Evolutionary conservation across 2,113 vertebrate species (phyloP).

Genomic region (Pelecanus crispus): DNA sequence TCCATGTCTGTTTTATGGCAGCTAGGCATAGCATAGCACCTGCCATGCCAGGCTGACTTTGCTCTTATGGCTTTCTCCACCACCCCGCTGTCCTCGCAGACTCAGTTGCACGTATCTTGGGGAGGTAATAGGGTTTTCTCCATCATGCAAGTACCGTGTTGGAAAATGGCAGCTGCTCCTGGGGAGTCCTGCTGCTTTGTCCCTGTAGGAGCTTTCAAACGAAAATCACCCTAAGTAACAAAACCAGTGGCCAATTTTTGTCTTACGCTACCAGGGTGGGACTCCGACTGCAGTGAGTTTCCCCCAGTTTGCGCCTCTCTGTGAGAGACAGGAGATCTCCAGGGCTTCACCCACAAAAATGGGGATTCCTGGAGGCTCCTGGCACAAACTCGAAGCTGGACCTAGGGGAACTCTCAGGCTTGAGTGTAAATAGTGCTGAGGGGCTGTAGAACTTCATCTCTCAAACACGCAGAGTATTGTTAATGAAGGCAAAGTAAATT

Average conservation of each 20-base stretch:
- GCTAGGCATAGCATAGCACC: neutral
- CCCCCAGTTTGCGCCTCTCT: neutral
- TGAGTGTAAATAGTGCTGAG: neutral
- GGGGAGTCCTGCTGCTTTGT: neutral
- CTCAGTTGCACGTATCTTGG: neutral
- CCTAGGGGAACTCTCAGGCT: neutral
- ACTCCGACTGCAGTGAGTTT: neutral
- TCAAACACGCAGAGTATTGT: neutral
- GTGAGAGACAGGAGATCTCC: neutral
- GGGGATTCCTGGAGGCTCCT: neutral
- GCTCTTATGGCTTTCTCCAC: neutral
- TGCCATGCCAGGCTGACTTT: neutral
- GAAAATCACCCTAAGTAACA: neutral
- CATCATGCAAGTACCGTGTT: neutral
- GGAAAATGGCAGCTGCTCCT: neutral
- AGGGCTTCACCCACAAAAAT: neutral
- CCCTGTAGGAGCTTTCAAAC: neutral
- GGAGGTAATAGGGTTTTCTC: neutral
- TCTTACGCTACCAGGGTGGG: rapidly evolving
- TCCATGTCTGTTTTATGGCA: neutral
- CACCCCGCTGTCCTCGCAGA: neutral
- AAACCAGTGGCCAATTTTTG: neutral
- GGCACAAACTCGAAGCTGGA: neutral
- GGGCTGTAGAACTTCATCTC: neutral
- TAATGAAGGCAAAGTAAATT: neutral